These are phyloP conservation scores for Erythrocercus mccallii DNA, from an alignment of 2,113 vertebrate species.

Conservation along the genomic window DNA sequence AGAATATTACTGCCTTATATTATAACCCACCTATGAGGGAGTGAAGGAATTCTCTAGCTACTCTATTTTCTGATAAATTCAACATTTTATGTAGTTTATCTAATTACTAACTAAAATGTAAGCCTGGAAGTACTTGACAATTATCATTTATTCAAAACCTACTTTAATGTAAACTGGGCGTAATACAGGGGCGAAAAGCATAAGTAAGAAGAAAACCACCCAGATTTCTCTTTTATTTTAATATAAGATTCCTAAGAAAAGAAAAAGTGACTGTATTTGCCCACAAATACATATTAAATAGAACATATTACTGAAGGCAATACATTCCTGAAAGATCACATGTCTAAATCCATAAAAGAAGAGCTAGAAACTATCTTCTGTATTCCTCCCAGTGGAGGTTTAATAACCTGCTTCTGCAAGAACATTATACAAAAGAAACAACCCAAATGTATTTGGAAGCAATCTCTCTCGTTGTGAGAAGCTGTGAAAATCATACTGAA, in stretches of 20 bases:
- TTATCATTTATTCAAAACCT: neutral
- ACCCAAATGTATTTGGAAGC: slow-evolving; percentile 19
- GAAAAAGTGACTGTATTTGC: neutral
- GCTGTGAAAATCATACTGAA: neutral
- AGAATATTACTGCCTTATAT: neutral
- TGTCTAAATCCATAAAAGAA: neutral
- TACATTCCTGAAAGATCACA: neutral
- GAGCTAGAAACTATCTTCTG: neutral
- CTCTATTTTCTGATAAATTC: neutral
- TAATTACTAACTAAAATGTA: neutral
- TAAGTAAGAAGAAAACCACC: neutral
- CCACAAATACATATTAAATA: neutral
- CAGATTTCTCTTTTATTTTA: neutral
- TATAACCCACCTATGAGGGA: neutral
- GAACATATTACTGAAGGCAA: neutral
- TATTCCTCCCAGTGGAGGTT: slow-evolving; percentile 19
- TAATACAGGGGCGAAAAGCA: neutral
- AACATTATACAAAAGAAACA: slow-evolving; percentile 14
- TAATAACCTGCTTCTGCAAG: slow-evolving; percentile 32
- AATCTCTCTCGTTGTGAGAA: slow-evolving; percentile 6
- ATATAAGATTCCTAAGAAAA: neutral
- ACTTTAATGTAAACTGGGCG: neutral
- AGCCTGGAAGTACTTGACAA: neutral
- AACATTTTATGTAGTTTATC: neutral
- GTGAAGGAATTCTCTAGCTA: neutral